Conservation (phyloP, 2,113 vertebrate species). For the Speoplatyrhinus poulsoni region DNA sequence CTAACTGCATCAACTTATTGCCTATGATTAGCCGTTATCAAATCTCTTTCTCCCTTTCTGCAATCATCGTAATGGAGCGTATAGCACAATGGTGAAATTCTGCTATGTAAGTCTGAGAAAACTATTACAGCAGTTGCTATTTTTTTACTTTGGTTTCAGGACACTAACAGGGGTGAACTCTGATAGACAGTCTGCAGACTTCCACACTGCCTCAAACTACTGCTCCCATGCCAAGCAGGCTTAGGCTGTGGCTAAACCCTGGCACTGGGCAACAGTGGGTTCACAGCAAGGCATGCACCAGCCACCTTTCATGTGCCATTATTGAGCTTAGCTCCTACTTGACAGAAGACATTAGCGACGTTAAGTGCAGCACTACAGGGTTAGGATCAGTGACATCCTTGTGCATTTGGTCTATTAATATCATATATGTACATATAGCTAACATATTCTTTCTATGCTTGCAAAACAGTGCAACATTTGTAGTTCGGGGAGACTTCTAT, state of each 20-base stretch:
- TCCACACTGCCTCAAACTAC: slow-evolving; percentile 31
- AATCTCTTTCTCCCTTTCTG: no score
- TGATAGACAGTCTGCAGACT: slow-evolving; percentile 56
- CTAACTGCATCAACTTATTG: no score
- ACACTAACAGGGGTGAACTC: not conserved
- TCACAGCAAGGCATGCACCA: slow-evolving; percentile 5
- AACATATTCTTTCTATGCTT: not conserved
- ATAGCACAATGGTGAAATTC: no score
- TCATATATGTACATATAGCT: slow-evolving; percentile 15
- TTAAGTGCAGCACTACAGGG: slow-evolving; percentile 20
- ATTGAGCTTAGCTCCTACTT: slow-evolving; percentile 51
- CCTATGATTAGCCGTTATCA: no score
- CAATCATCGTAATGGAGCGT: no score
- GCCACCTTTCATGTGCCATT: slow-evolving; percentile 42
- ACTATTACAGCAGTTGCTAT: no score
- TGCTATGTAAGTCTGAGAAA: no score
- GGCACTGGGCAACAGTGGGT: slow-evolving; percentile 19
- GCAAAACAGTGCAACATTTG: slow-evolving; percentile 3
- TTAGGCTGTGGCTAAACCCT: slow-evolving; percentile 28
- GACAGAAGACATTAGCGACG: slow-evolving; percentile 39
- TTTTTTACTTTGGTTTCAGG: not conserved
- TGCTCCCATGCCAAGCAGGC: slow-evolving; percentile 38
- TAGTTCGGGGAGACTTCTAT: slow-evolving; percentile 36
- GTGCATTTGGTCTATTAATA: slow-evolving; percentile 11
- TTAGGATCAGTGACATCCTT: not conserved